phyloP scores from a whole-genome alignment of 1,140 invertebrate genomes.

The Drosophila carrolli region DNA sequence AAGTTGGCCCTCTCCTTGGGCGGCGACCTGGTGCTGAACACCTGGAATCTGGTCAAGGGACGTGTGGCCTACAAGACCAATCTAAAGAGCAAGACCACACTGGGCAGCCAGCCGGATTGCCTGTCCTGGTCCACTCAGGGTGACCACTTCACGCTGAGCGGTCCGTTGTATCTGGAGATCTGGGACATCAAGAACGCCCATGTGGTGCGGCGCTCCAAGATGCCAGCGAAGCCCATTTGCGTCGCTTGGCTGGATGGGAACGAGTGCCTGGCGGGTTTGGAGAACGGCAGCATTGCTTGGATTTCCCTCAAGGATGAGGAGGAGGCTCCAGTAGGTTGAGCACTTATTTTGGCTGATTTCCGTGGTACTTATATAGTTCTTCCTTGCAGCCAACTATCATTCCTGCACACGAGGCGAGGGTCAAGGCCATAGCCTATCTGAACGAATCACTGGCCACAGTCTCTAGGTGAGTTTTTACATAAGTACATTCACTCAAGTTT shows the following conservation, averaged over 20 bases:
- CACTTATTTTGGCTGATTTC: too few species aligned
- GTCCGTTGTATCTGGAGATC: slow-evolving; percentile 89
- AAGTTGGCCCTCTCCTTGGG: slow-evolving; percentile 95
- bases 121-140: slow-evolving; percentile 89
- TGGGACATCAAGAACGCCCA: slow-evolving; percentile 91
- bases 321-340: slow-evolving; percentile 58
- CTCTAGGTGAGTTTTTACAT: slow-evolving; percentile 49
- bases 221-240: slow-evolving; percentile 87
- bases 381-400: slow-evolving; percentile 64
- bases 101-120: slow-evolving; percentile 85
- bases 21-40: slow-evolving; percentile 92
- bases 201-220: slow-evolving; percentile 87
- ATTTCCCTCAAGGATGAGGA: slow-evolving; percentile 85
- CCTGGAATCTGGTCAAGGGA: slow-evolving; percentile 98
- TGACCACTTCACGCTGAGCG: slow-evolving; percentile 89
- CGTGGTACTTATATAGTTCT: not conserved
- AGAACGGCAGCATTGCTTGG: slow-evolving; percentile 89
- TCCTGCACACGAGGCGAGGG: slow-evolving; percentile 88
- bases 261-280: slow-evolving; percentile 88
- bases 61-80: slow-evolving; percentile 93
- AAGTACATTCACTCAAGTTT: too few species aligned
- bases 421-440: slow-evolving; percentile 88
- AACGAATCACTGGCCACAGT: slow-evolving; percentile 77
- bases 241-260: slow-evolving; percentile 88
- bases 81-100: slow-evolving; percentile 88